Base-by-base conservation (phyloP, 2,113 vertebrate species). In the Plecotus auritus region DNA sequence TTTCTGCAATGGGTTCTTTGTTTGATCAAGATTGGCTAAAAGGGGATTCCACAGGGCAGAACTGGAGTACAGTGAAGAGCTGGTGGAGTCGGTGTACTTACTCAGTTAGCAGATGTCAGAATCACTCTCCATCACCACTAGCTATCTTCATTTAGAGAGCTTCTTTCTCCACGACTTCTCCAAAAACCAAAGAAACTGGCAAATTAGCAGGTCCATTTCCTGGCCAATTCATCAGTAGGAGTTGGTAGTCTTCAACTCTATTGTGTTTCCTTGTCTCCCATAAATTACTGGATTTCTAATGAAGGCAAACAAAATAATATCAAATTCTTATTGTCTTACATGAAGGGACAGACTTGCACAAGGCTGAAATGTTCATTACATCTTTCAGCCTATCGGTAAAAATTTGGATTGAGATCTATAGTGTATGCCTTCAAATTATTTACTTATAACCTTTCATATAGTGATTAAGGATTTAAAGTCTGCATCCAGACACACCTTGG, bases 31-130 rank as follows among this genome's bases (percentile, higher is more conserved):
- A 93, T 42, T 95, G 77, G 73, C 85, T 78, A 35, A 83, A 87
- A 88, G 73, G 85, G 14, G 66, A 85, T 94, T 97, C 51, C 81
- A 42, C 28, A 30, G 56, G 87, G 78, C 28, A 76, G 69, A 69
- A 12, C 0, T 1, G 22, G 69, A 70, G 42, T 8, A 2, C 30
- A 13, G 54, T 42, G 5, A 40, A 9, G 81, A 90, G 73, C 35
- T 64, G 51, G 77, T 28, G 49, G 51, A 66, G 22, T 2, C 0
- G 0, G 69, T 85, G 56, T 59, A 18, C 92, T 90, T 59, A 95
- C 1, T 37, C 77, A 96, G 56, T 97, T 90, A 97, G 85, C 86
- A 77, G 94, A 96, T 47, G 85, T 94, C 72, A 80, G 28, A 61
- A 45, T 51, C 85, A 84, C 67, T 95, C 20, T 45, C 80, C 12